phyloP scores from a whole-genome alignment of 2,888 invertebrate genomes.

The Mimas tiliae region DNA sequence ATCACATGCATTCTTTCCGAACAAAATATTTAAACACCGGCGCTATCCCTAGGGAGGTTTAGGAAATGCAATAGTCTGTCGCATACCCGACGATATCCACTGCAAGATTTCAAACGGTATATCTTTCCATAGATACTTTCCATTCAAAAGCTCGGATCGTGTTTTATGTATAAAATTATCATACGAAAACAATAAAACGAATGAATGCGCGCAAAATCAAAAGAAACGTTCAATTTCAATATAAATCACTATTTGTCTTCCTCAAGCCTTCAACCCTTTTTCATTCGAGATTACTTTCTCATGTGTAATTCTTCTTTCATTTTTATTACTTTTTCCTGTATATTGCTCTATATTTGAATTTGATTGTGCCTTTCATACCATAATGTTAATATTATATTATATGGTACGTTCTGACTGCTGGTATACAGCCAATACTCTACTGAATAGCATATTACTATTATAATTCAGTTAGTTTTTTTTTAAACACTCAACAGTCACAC shows the following conservation, averaged over 20 bases:
- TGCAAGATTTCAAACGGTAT: background rate
- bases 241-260: conserved; percentile 61
- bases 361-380: background rate
- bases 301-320: conserved; percentile 28
- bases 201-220: conserved; percentile 54
- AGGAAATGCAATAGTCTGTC: conserved; percentile 13
- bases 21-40: conserved; percentile 10
- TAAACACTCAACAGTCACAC: too few relatives aligned
- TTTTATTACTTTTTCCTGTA: conserved; percentile 26
- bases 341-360: conserved; percentile 24
- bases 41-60: background rate
- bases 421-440: too few relatives aligned
- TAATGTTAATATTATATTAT: conserved; percentile 1
- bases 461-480: too few relatives aligned
- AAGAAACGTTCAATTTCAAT: conserved; percentile 55
- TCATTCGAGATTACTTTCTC: conserved; percentile 30
- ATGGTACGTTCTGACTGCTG: background rate
- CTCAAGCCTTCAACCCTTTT: conserved; percentile 52
- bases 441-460: too few relatives aligned
- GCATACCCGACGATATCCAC: background rate
- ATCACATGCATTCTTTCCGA: conserved; percentile 3
- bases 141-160: conserved; percentile 27
- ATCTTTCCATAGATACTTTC: conserved; percentile 15
- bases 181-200: conserved; percentile 58
- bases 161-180: conserved; percentile 46